Evolutionary conservation across 1,140 invertebrate genomes (phyloP), one percentile per base, ranked within the genome.

Genomic region (Aphis gossypii): DNA sequence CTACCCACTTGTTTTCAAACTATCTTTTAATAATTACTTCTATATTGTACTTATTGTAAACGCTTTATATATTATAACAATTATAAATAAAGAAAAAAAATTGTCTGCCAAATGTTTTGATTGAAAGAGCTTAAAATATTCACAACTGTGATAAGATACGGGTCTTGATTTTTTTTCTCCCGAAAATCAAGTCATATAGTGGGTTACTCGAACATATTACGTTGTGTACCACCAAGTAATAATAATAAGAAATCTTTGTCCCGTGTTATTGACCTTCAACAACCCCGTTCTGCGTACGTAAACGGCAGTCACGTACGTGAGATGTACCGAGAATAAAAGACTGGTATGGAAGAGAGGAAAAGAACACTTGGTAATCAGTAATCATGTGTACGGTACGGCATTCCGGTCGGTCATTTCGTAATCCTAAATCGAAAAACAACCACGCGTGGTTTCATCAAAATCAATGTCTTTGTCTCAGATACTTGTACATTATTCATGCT

Each of bases 401-500:
- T 92, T 92, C 90, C 90, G 21, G 90, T 51, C 90, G 11, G 68
- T 83, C 90, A 92, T 83, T 92, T 92, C 90, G 44, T 83, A 92
- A 92, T 92, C 23, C 90, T 92, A 82, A 92, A 92, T 92, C 44
- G 90, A 83, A 21, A 91, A 91, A 91, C 90, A 91, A 91, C 90
- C 88, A 89, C 48, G 44, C 48, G 20, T 35, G 68, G 68, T 92
- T 92, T 51, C 35, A 92, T 92, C 68, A 92, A 92, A 92, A 92
- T 92, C 90, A 76, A 92, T 83, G 76, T 83, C 90, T 92, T 92
- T 92, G 90, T 92, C 90, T 92, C 90, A 83, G 68, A 35, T 48
- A 51, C 76, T 92, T 68, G 44, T 92, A 83, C 68, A 92, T 92
- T 92, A 92, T 92, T 92, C 68, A 92, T 92, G 46, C 68, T 92